Evolutionary conservation across 2,888 invertebrate species (phyloP).

Genomic region (Andrena dorsata): DNA sequence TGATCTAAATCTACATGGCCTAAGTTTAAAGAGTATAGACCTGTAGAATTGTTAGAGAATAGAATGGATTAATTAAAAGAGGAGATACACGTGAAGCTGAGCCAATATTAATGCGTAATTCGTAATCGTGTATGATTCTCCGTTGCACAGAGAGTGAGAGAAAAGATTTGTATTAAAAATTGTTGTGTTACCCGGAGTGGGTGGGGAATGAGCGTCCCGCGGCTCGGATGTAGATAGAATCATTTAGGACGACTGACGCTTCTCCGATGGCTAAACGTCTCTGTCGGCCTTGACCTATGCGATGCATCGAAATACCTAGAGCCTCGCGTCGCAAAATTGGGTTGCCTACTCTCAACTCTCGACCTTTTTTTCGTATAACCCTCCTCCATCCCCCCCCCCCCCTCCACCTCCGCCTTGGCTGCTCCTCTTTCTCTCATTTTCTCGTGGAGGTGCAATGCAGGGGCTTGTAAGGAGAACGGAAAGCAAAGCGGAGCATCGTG

Average conservation of each 20-base stretch:
- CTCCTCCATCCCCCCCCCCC: conserved; percentile 16
- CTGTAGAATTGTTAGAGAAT: too few relatives aligned
- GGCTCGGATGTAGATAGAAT: background rate
- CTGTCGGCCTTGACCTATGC: conserved; percentile 68
- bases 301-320: conserved; percentile 56
- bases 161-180: too few relatives aligned
- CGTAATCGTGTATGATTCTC: too few relatives aligned
- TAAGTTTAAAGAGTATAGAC: too few relatives aligned
- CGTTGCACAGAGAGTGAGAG: too few relatives aligned
- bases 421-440: conserved; percentile 58
- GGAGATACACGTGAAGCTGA: too few relatives aligned
- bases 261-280: conserved; percentile 50
- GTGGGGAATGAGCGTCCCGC: background rate
- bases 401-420: conserved; percentile 17
- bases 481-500: conserved; percentile 77
- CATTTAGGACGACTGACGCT: conserved; percentile 43
- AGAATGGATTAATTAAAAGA: too few relatives aligned
- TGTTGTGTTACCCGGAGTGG: background rate
- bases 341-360: conserved; percentile 70
- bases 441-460: conserved; percentile 72
- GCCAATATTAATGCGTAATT: too few relatives aligned
- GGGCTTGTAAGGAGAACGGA: conserved; percentile 76
- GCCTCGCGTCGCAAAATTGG: conserved; percentile 63
- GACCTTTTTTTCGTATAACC: conserved; percentile 63
- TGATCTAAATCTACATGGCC: too few relatives aligned